phyloP scores from a whole-genome alignment of 1,140 invertebrate species.

The Trichonephila clavipes region DNA sequence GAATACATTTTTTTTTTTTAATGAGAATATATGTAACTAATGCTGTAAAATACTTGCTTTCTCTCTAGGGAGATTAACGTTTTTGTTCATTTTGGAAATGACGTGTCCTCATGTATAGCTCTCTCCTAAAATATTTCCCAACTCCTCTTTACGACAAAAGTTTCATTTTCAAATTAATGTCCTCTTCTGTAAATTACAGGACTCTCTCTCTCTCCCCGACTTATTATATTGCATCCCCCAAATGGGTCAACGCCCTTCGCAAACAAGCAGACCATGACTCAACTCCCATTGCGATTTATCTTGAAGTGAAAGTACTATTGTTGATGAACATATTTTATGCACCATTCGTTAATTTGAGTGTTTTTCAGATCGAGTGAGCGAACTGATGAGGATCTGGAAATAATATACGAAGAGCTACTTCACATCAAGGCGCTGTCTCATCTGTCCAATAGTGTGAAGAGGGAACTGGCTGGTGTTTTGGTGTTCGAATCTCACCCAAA shows the following conservation, averaged over 20 bases:
- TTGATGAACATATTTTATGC: conserved; percentile 74
- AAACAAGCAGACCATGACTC: background rate
- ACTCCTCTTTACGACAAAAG: too few species aligned
- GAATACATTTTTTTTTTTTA: too few species aligned
- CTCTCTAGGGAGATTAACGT: too few species aligned
- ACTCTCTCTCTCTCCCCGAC: too few species aligned
- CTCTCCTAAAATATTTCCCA: too few species aligned
- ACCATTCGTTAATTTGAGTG: conserved; percentile 35
- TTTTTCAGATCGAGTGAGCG: conserved; percentile 86
- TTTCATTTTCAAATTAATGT: too few species aligned
- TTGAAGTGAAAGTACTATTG: background rate
- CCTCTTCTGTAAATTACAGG: too few species aligned
- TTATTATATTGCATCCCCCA: background rate
- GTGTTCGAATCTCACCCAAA: conserved; percentile 91
- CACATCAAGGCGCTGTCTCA: conserved; percentile 91
- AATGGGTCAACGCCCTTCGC: background rate
- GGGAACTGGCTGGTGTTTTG: conserved; percentile 89
- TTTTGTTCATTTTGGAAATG: too few species aligned
- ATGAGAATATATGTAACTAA: too few species aligned
- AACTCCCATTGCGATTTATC: background rate
- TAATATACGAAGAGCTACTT: conserved; percentile 91
- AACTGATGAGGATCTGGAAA: conserved; percentile 89
- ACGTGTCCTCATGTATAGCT: too few species aligned
- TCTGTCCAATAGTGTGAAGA: conserved; percentile 90
- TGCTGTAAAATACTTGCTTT: too few species aligned